Percentiles rank a stretch among this genome's conserved stretches.
phyloP scores from a whole-genome alignment of 2,113 vertebrate species.

The Gila orcuttii region DNA sequence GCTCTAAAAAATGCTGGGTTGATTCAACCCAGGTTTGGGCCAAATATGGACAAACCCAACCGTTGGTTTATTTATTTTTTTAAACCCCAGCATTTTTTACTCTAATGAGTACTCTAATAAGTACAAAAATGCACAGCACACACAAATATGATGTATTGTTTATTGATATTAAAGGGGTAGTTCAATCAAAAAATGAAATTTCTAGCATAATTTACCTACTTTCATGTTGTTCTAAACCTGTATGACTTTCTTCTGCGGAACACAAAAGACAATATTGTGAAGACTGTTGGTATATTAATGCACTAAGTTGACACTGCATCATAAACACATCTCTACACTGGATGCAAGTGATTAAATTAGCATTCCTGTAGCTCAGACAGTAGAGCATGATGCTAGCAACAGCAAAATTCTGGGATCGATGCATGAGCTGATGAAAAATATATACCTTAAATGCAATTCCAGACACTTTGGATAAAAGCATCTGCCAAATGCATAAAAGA shows the following conservation, averaged over 20 bases:
- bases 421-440: neutral
- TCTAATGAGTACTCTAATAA: no score
- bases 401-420: neutral
- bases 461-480: neutral
- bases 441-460: neutral
- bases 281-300: neutral
- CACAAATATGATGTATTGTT: neutral
- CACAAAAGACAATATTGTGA: neutral
- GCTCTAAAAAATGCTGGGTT: no score
- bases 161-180: neutral
- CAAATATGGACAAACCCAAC: no score
- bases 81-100: no score
- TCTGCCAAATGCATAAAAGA: neutral
- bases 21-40: no score
- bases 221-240: neutral
- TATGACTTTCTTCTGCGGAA: neutral
- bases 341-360: neutral
- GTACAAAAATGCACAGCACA: neutral
- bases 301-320: neutral
- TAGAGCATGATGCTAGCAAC: neutral
- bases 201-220: neutral
- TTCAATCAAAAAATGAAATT: neutral
- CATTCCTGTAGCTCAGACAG: neutral
- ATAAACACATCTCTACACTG: neutral
- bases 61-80: no score